A percentile compares a stretch with the other conserved stretches of the same genome.
Evolutionary conservation across 1,140 invertebrate species (phyloP).

Genomic region (Polypedilum pembai): DNA sequence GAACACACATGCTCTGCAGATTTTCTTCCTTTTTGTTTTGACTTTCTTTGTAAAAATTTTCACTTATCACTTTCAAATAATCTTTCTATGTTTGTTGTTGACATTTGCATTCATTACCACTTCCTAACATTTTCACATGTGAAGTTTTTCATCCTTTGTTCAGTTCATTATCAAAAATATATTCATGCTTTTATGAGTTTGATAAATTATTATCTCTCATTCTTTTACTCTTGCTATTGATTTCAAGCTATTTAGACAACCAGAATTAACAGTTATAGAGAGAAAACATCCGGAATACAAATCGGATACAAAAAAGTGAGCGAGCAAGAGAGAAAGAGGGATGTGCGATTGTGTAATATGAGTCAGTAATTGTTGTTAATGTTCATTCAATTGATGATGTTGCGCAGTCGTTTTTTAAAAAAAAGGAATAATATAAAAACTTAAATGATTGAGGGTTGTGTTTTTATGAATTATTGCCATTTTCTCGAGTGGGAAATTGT

Average conservation of each 20-base stretch:
- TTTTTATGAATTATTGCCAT: neutral
- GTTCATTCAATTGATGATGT: slow-evolving; percentile 13
- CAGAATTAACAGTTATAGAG: neutral
- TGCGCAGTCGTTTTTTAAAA: neutral
- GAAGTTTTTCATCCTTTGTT: neutral
- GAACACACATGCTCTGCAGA: neutral
- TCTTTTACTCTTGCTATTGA: neutral
- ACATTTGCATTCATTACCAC: slow-evolving; percentile 17
- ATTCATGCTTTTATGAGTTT: neutral
- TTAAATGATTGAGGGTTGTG: neutral
- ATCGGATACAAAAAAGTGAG: neutral
- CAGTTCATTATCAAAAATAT: neutral
- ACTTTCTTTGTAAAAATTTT: neutral
- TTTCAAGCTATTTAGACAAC: neutral
- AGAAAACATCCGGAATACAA: slow-evolving; percentile 17
- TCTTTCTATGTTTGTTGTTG: neutral
- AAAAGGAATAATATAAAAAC: too few species aligned
- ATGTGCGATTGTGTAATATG: neutral
- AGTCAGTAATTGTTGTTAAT: slow-evolving; percentile 12
- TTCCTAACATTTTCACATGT: neutral
- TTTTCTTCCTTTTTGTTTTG: neutral
- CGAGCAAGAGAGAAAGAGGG: neutral
- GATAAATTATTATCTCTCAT: neutral
- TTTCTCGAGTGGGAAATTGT: neutral
- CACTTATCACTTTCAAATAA: neutral